phyloP scores from a whole-genome alignment of 2,797 vertebrate species.

The Centropyge bicolor region DNA sequence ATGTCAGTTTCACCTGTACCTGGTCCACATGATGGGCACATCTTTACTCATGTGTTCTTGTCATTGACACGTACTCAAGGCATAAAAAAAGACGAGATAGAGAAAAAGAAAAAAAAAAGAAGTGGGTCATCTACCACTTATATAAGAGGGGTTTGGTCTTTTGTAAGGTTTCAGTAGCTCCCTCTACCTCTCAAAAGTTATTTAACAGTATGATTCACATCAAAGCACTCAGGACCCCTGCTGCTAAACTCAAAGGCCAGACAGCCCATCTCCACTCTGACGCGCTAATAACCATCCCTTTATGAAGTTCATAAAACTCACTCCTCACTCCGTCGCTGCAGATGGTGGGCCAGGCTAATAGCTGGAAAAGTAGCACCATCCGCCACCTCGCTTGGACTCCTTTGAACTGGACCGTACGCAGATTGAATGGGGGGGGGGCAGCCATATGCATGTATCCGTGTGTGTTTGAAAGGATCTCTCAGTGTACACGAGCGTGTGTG shows the following conservation, averaged over 20 bases:
- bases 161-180: constrained; percentile 83
- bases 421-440: constrained; percentile 69
- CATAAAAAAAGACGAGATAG: constrained; percentile 46
- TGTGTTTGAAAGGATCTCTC: constrained; percentile 51
- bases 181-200: constrained; percentile 89
- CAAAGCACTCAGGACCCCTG: constrained; percentile 89
- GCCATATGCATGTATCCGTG: constrained; percentile 59
- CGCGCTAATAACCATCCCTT: constrained; percentile 92
- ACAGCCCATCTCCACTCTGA: constrained; percentile 86
- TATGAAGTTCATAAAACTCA: constrained; percentile 94
- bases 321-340: constrained; percentile 90
- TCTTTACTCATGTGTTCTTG: constrained; percentile 5
- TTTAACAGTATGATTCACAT: constrained; percentile 92
- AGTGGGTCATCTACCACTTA: constrained; percentile 82
- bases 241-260: constrained; percentile 91
- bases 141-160: constrained; percentile 74
- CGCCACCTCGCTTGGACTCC: constrained; percentile 86
- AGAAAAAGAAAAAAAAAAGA: constrained; percentile 80
- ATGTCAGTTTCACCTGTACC: not conserved
- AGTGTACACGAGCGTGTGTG: constrained; percentile 22
- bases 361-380: constrained; percentile 88
- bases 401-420: constrained; percentile 93
- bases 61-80: not conserved
- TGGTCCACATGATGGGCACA: not conserved
- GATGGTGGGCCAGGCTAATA: constrained; percentile 90